Evolutionary conservation across 1,140 invertebrate species (phyloP), one percentile per base, ranked within the genome.

Genomic region (Ladona fulva): DNA sequence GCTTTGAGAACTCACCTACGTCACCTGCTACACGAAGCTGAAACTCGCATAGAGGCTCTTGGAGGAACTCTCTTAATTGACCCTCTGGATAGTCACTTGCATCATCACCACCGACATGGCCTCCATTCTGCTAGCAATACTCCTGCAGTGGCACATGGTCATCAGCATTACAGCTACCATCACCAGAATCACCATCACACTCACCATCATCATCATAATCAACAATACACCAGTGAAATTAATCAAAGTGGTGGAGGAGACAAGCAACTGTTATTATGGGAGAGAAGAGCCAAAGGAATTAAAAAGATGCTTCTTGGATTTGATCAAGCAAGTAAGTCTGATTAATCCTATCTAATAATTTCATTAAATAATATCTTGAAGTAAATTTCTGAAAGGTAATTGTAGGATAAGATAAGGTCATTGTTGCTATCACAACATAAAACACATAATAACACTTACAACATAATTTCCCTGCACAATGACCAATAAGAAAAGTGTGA

Each of bases 241-340:
- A 90, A 89, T 59, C 91, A 88, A 73, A 88, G 91, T 80, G 92
- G 92, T 19, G 85, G 86, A 87, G 80, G 85, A 84, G 94, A 97
- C 82, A 94, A 94, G 82, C 94, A 96, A 82, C 89, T 94, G 22
- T 90, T 91, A 74, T 89, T 95, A 25, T 97, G 95, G 95, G 93
- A 97, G 80, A 88, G 95, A 76, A 89, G 95, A 79, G 90, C 93
- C 0, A 90, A 93, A 83, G 91, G 93, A 0, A 86, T 97, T 11
- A 93, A 91, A 84, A 91, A 89, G 84, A 91, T 92, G 89, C 87
- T 90, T 77, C 83, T 88, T 7, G 91, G 90, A 73, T 91, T 91
- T 80, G 90, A 92, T 79, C 89, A 91, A 85, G 87, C 90, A 25
- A 84, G 91, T 92, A 83, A 88, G 90, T 86, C 24, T n/a, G 25